Conservation (phyloP, 2,113 vertebrate species). For the Prunella fulvescens region DNA sequence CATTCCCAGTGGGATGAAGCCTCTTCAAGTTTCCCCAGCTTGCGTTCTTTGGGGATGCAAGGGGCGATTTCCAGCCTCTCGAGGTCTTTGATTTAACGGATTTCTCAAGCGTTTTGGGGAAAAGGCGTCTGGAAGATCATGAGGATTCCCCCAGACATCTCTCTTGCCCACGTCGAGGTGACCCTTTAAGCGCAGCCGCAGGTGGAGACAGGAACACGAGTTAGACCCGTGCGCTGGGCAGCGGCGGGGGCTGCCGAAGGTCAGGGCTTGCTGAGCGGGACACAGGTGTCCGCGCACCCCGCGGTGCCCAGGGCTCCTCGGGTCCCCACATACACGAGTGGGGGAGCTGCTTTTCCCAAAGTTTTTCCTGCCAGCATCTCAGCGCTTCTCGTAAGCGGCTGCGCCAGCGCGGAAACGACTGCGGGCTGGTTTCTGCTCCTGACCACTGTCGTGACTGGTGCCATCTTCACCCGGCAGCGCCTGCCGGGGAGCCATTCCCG, state of each 20-base stretch:
- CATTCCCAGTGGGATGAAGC: not conserved
- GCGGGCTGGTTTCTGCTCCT: not conserved
- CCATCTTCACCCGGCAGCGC: not conserved
- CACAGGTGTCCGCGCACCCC: not conserved
- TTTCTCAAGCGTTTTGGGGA: not conserved
- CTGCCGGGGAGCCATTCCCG: not conserved
- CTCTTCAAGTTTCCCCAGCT: not conserved
- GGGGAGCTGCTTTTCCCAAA: not conserved
- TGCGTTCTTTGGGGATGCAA: not conserved
- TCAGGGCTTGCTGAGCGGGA: not conserved
- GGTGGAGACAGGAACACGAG: not conserved
- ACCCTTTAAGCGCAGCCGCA: not conserved
- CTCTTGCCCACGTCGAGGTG: not conserved
- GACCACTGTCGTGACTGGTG: not conserved
- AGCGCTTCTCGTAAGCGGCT: not conserved
- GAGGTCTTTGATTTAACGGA: not conserved
- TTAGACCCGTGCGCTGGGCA: fast-evolving
- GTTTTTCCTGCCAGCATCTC: not conserved
- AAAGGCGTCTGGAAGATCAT: not conserved
- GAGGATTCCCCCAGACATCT: not conserved
- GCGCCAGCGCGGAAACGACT: not conserved
- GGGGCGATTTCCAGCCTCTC: not conserved
- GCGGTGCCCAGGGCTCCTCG: not conserved
- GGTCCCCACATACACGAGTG: not conserved
- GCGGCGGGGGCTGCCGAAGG: not conserved